A percentile compares a stretch with the other conserved stretches of the same genome.
Evolutionary conservation across 2,797 vertebrate species (phyloP).

Genomic region (Brachymystax lenok): DNA sequence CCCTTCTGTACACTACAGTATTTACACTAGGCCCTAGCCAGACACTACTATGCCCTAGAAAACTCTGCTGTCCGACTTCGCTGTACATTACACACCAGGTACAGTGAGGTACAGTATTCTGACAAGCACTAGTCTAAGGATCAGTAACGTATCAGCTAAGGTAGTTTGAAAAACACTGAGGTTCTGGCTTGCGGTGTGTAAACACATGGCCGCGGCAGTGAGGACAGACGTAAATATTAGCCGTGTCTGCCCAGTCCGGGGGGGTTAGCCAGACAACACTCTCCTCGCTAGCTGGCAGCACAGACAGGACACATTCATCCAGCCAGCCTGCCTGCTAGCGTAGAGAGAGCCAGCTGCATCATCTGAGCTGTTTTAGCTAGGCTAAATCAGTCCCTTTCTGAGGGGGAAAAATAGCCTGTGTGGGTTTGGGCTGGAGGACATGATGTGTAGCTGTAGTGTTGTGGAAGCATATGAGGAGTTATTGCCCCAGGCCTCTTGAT

Average conservation of each 20-base stretch:
- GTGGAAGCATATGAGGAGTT: neutral
- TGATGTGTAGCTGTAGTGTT: slow-evolving; percentile 9
- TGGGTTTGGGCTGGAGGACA: slow-evolving; percentile 4
- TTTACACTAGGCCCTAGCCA: neutral
- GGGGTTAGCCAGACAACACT: slow-evolving; percentile 18
- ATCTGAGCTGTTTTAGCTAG: neutral
- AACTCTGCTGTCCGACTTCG: slow-evolving; percentile 37
- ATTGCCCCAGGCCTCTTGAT: neutral
- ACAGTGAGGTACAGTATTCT: too few relatives aligned
- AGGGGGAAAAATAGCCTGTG: neutral
- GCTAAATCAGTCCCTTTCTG: slow-evolving; percentile 1
- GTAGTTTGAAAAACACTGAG: neutral
- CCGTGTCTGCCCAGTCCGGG: slow-evolving; percentile 13
- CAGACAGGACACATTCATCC: slow-evolving; percentile 8
- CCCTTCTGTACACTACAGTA: slow-evolving; percentile 13
- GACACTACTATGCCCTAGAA: neutral
- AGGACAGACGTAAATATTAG: slow-evolving; percentile 32
- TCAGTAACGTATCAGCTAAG: neutral
- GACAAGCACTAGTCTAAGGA: too few relatives aligned
- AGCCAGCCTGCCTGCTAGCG: neutral
- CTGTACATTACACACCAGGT: neutral
- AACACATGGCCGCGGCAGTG: slow-evolving; percentile 25
- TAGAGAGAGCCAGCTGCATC: neutral
- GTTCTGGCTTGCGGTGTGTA: slow-evolving; percentile 4
- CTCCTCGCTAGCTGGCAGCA: slow-evolving; percentile 6